A percentile compares a stretch with the other conserved stretches of the same genome.
Evolutionary conservation across 64 coral and sea anemone species (phyloP).

Genomic region (Stichodactyla mertensii): DNA sequence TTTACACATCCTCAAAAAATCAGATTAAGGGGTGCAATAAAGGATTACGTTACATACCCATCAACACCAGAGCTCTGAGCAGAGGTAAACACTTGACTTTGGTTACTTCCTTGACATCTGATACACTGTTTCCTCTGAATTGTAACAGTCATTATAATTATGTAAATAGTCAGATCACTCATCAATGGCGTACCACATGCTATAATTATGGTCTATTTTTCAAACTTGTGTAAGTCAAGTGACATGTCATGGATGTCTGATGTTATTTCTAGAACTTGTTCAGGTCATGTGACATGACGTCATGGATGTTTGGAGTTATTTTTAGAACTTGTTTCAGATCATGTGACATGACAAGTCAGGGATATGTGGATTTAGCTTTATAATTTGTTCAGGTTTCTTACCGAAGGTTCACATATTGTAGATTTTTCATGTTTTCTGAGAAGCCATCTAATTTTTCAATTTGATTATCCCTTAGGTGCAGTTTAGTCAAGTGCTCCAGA

Average conservation of each 20-base stretch:
- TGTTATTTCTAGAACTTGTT: not conserved
- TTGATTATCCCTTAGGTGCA: slow-evolving; percentile 94
- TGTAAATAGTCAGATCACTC: too few species aligned
- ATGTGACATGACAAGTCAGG: too few species aligned
- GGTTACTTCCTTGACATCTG: slow-evolving; percentile 70
- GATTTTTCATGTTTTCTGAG: slow-evolving; percentile 84
- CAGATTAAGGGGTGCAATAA: too few species aligned
- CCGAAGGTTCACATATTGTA: slow-evolving; percentile 96
- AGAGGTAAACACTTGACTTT: slow-evolving; percentile 88
- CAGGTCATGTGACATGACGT: too few species aligned
- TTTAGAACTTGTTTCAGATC: not conserved
- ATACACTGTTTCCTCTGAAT: slow-evolving; percentile 83
- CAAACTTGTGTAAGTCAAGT: too few species aligned
- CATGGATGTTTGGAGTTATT: not conserved
- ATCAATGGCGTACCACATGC: too few species aligned
- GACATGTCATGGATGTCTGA: not conserved
- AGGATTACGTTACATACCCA: slow-evolving; percentile 47
- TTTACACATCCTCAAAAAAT: too few species aligned
- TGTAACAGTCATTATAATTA: too few species aligned
- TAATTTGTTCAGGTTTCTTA: not conserved
- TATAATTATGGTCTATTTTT: too few species aligned
- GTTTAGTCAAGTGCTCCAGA: slow-evolving; percentile 75
- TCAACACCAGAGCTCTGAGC: slow-evolving; percentile 76
- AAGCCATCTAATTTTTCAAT: slow-evolving; percentile 96
- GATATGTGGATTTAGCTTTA: too few species aligned